Conservation (phyloP, 2,888 invertebrate species). For the Drosophila parthenogenetica region DNA sequence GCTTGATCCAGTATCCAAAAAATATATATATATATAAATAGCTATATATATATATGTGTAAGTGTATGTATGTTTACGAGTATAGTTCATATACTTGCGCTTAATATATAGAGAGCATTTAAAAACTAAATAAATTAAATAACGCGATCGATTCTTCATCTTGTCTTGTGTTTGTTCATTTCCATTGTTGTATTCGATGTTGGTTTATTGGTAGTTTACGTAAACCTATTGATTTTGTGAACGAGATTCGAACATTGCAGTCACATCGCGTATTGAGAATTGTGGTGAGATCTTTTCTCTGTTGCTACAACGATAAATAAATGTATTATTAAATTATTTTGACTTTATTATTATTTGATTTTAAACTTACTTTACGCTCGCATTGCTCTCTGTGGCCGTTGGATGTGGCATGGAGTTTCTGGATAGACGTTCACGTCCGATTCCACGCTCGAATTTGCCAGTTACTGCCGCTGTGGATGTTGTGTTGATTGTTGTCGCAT, state of each 20-base stretch:
- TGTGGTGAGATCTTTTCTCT: conserved; percentile 90
- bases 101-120: conserved; percentile 39
- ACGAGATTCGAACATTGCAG: conserved; percentile 92
- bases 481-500: conserved; percentile 40
- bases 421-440: conserved; percentile 64
- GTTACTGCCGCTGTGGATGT: conserved; percentile 28
- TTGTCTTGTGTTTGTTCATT: conserved; percentile 4
- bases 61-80: conserved; percentile 9
- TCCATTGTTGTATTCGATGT: conserved; percentile 50
- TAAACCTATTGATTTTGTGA: conserved; percentile 85
- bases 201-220: conserved; percentile 44
- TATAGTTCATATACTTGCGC: conserved; percentile 30
- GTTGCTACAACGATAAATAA: conserved; percentile 85
- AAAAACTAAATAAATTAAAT: conserved; percentile 76
- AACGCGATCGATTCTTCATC: conserved; percentile 45
- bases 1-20: conserved; percentile 52
- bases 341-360: not conserved
- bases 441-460: conserved; percentile 79
- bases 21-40: conserved; percentile 29
- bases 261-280: conserved; percentile 92
- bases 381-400: conserved; percentile 49
- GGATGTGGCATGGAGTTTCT: conserved; percentile 61
- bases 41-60: conserved; percentile 21
- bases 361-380: conserved; percentile 58
- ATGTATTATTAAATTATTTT: not conserved